Percentiles rank a stretch among this genome's conserved stretches.
phyloP scores from a whole-genome alignment of 2,888 invertebrate genomes.

The Bugula neritina region DNA sequence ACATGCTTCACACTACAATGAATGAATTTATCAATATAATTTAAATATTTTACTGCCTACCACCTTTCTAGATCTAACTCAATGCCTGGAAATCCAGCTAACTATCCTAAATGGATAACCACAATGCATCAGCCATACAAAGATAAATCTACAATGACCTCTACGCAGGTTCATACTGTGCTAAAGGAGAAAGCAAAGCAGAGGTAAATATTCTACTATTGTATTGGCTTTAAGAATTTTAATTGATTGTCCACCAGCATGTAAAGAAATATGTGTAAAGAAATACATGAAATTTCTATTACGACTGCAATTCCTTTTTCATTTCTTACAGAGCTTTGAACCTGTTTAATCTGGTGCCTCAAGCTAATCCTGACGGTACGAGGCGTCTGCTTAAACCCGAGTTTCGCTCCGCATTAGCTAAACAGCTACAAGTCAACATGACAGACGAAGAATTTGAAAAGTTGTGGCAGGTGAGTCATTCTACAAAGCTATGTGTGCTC shows the following conservation, averaged over 20 bases:
- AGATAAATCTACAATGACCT: slow-evolving; percentile 41
- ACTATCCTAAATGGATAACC: slow-evolving; percentile 48
- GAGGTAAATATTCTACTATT: slow-evolving; percentile 35
- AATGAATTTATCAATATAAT: too few species aligned
- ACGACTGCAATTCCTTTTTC: too few species aligned
- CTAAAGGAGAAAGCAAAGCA: slow-evolving; percentile 49
- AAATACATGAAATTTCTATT: too few species aligned
- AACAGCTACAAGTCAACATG: slow-evolving; percentile 36
- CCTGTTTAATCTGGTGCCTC: slow-evolving; percentile 47
- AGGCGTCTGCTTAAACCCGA: slow-evolving; percentile 46
- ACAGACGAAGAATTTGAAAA: slow-evolving; percentile 50
- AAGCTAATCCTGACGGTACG: slow-evolving; percentile 45
- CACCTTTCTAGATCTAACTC: slow-evolving; percentile 6
- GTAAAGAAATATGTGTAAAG: too few species aligned
- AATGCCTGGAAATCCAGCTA: slow-evolving; percentile 16
- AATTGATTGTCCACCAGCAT: too few species aligned
- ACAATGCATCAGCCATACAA: slow-evolving; percentile 40
- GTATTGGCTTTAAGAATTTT: background rate
- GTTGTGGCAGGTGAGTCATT: slow-evolving; percentile 39
- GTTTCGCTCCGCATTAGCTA: slow-evolving; percentile 40
- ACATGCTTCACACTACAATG: too few species aligned
- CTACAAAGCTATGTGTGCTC: too few species aligned
- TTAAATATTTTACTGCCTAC: background rate
- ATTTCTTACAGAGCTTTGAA: slow-evolving; percentile 39
- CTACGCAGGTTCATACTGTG: slow-evolving; percentile 45